A percentile compares a stretch with the other conserved stretches of the same genome.
phyloP scores from a whole-genome alignment of 1,140 invertebrate species.

The Drosophila tristis region DNA sequence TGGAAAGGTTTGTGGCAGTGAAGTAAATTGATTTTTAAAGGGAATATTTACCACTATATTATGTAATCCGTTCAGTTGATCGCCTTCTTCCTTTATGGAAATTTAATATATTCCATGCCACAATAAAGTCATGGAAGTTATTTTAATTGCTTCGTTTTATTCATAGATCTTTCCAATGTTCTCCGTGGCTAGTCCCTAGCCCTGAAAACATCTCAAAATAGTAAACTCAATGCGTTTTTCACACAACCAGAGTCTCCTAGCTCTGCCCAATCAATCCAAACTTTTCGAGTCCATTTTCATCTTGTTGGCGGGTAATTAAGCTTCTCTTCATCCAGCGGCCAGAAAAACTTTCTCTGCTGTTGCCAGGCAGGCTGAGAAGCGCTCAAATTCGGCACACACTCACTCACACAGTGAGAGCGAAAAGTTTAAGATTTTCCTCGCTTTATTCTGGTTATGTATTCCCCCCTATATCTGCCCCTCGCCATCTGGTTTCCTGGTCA shows the following conservation, averaged over 20 bases:
- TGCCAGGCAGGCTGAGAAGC: constrained; percentile 48
- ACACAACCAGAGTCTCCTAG: not conserved
- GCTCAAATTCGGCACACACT: constrained; percentile 55
- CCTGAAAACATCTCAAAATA: no score
- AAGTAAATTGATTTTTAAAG: no score
- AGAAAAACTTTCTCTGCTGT: constrained; percentile 61
- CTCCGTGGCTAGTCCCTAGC: no score
- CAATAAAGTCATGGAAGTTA: no score
- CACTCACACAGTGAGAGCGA: constrained; percentile 32
- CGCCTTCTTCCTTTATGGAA: no score
- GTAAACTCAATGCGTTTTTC: no score
- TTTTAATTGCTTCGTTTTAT: no score
- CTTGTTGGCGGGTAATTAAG: constrained; percentile 43
- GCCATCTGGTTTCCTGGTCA: constrained; percentile 44
- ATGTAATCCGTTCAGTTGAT: no score
- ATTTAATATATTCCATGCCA: no score
- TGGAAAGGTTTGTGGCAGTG: constrained; percentile 9
- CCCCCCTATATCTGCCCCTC: not conserved
- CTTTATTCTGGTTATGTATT: constrained; percentile 47
- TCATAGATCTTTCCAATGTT: no score
- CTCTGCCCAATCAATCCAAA: constrained; percentile 10
- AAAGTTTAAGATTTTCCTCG: constrained; percentile 42
- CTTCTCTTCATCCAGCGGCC: constrained; percentile 26
- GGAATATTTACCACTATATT: no score
- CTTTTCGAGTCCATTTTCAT: constrained; percentile 19